phyloP scores from a whole-genome alignment of 2,797 vertebrate genomes.

The Scolopax rusticola region DNA sequence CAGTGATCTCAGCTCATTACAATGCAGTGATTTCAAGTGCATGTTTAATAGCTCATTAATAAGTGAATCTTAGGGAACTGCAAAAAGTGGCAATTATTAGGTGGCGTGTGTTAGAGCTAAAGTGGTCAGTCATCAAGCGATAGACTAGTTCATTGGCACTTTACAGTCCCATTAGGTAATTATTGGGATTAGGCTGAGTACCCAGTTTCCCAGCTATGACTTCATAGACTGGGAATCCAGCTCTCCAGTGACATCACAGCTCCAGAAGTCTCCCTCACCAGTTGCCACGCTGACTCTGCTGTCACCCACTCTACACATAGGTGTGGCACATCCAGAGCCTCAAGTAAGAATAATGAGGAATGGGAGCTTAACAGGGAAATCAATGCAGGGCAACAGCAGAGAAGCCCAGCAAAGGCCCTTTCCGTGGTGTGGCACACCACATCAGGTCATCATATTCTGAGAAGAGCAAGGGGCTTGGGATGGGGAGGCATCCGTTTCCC shows the following conservation, averaged over 20 bases:
- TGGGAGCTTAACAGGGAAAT: not conserved
- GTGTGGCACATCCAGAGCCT: not conserved
- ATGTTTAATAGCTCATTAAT: slow-evolving; percentile 49
- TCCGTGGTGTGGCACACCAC: not conserved
- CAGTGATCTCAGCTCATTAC: slow-evolving; percentile 40
- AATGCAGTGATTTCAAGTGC: slow-evolving; percentile 34
- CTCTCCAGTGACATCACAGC: slow-evolving; percentile 9
- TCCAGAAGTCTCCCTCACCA: not conserved
- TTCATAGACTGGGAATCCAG: slow-evolving; percentile 64
- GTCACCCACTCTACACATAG: not conserved
- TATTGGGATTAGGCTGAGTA: slow-evolving; percentile 42
- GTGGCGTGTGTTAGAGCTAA: not conserved
- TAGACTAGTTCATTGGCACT: not conserved
- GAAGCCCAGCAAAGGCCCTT: not conserved
- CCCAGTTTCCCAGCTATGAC: slow-evolving; percentile 41
- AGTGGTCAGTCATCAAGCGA: not conserved
- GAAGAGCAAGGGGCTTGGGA: not conserved
- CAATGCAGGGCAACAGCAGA: not conserved
- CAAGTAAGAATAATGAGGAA: not conserved
- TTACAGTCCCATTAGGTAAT: slow-evolving; percentile 46
- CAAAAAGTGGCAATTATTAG: slow-evolving; percentile 10
- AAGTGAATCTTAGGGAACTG: slow-evolving; percentile 36
- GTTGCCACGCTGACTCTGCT: not conserved
- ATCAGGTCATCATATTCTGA: not conserved
- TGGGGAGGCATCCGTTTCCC: not conserved